These are phyloP conservation scores for Pseudococcus viburni DNA, from an alignment of 2,888 invertebrate genomes.

Conservation along the genomic window DNA sequence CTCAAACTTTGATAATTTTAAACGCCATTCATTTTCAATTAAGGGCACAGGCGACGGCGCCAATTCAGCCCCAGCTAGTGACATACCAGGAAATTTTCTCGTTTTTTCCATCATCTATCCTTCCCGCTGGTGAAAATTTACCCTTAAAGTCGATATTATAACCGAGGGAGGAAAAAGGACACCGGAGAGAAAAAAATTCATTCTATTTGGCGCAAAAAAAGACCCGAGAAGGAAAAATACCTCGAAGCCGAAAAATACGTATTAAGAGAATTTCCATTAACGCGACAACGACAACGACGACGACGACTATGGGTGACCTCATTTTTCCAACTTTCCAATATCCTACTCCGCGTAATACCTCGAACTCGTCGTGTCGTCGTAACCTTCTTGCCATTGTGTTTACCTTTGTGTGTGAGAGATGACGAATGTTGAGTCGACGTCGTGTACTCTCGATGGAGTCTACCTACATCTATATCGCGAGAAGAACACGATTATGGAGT, in stretches of 20 bases:
- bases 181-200: neutral
- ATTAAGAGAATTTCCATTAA: slow-evolving; percentile 17
- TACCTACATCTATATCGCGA: neutral
- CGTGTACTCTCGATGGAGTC: neutral
- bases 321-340: slow-evolving; percentile 24
- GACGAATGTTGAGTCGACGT: slow-evolving; percentile 21
- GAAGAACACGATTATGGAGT: neutral
- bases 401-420: slow-evolving; percentile 19
- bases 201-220: neutral
- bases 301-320: neutral
- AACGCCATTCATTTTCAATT: neutral
- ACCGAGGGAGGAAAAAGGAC: neutral
- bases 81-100: neutral
- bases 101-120: too few species aligned
- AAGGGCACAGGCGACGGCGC: neutral
- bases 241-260: slow-evolving; percentile 7
- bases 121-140: neutral
- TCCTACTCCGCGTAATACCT: slow-evolving; percentile 1
- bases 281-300: neutral
- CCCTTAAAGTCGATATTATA: neutral
- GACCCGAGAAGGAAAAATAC: neutral
- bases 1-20: neutral
- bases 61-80: neutral
- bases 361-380: slow-evolving; percentile 20
- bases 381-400: slow-evolving; percentile 18